Conservation (phyloP, 2,797 vertebrate species). For the Macroramphosus scolopax region DNA sequence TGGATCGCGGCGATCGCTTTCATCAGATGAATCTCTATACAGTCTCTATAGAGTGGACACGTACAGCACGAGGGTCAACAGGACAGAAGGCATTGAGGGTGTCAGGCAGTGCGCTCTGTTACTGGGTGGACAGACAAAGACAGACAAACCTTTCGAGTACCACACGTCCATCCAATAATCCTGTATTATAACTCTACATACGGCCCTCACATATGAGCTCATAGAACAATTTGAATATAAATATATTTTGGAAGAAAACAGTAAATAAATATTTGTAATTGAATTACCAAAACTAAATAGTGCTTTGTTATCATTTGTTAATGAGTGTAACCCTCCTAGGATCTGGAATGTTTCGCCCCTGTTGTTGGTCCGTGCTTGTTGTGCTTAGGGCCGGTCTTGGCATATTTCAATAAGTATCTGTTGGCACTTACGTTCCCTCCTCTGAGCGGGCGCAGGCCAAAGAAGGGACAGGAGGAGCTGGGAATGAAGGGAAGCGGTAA, state of each 20-base stretch:
- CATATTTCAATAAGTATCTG: constrained; percentile 48
- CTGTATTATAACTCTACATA: constrained; percentile 35
- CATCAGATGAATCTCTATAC: too few species aligned
- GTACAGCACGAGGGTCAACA: constrained; percentile 48
- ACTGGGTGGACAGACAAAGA: constrained; percentile 54
- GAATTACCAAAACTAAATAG: constrained; percentile 41
- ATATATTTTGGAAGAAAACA: constrained; percentile 55
- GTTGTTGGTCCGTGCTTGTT: constrained; percentile 38
- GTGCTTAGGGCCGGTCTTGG: constrained; percentile 62
- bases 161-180: constrained; percentile 35
- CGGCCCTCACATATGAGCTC: constrained; percentile 31
- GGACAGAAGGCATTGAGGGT: constrained; percentile 75
- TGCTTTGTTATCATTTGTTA: constrained; percentile 41
- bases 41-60: constrained; percentile 28
- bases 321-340: constrained; percentile 15
- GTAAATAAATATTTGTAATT: constrained; percentile 40
- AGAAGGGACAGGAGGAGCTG: constrained; percentile 20
- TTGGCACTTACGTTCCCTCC: constrained; percentile 66
- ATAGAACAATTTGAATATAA: constrained; percentile 49
- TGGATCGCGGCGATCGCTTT: constrained; percentile 16
- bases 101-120: constrained; percentile 78
- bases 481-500: constrained; percentile 1
- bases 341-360: constrained; percentile 59
- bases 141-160: constrained; percentile 46
- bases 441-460: constrained; percentile 18